A percentile compares a stretch with the other conserved stretches of the same genome.
Evolutionary conservation across 2,113 vertebrate genomes (phyloP).

Genomic region (Tetraodon nigroviridis): DNA sequence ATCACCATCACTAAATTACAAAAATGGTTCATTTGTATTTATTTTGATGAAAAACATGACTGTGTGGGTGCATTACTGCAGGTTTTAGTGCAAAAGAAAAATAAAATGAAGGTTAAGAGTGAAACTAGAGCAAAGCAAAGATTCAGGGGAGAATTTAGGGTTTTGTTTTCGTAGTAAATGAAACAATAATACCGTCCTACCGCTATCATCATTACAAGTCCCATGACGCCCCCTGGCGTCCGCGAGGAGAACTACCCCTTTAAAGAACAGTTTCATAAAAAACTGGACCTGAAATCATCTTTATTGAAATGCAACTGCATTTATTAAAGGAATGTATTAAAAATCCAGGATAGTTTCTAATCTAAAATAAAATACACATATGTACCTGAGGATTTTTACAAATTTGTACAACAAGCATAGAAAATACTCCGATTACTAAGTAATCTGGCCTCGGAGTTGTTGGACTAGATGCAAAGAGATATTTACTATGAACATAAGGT

Average conservation of each 20-base stretch:
- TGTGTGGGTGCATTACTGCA: too few species aligned
- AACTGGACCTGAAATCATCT: background rate
- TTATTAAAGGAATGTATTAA: slow-evolving; percentile 5
- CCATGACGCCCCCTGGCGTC: slow-evolving; percentile 51
- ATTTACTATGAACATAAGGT: slow-evolving; percentile 27
- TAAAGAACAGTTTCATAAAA: too few species aligned
- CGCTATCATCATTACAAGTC: slow-evolving; percentile 10
- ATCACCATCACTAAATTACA: background rate
- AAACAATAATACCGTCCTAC: too few species aligned
- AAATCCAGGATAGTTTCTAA: slow-evolving; percentile 16
- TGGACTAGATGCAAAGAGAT: background rate
- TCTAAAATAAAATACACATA: slow-evolving; percentile 9
- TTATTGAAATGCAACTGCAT: slow-evolving; percentile 14
- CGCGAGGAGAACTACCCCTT: background rate
- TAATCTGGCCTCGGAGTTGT: too few species aligned
- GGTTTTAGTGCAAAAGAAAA: background rate
- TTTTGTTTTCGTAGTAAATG: too few species aligned
- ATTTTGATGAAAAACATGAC: too few species aligned
- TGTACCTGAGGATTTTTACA: background rate
- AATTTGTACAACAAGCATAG: slow-evolving; percentile 1
- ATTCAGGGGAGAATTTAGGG: too few species aligned
- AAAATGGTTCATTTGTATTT: too few species aligned
- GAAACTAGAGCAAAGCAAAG: background rate
- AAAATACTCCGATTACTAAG: background rate
- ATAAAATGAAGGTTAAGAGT: background rate